Percentiles rank a stretch among this genome's conserved stretches.
These are phyloP conservation scores for Agrotis exclamationis DNA, from an alignment of 2,888 invertebrate genomes.

Conservation along the genomic window DNA sequence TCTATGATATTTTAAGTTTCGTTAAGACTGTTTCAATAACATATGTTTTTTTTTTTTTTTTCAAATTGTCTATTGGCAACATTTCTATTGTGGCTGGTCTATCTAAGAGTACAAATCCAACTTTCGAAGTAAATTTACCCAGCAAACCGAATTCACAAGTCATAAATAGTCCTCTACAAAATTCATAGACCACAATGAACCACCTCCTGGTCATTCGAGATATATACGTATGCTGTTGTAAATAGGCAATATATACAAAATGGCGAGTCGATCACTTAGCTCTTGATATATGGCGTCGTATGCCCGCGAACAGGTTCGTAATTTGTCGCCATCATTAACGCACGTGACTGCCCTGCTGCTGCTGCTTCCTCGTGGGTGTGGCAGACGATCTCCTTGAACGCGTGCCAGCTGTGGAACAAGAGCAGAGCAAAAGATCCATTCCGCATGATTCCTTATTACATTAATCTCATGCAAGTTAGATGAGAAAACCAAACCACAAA, in stretches of 20 bases:
- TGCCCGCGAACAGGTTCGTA: constrained; percentile 50
- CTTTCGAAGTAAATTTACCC: too few species aligned
- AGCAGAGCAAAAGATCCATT: constrained; percentile 28
- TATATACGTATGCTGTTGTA: constrained; percentile 2
- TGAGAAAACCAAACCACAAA: neutral
- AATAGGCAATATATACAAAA: constrained; percentile 33
- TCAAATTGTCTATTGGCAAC: too few species aligned
- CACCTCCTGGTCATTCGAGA: neutral
- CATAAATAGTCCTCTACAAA: neutral
- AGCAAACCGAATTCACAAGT: neutral
- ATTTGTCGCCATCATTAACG: constrained; percentile 63
- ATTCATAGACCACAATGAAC: neutral
- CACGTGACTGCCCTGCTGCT: constrained; percentile 59
- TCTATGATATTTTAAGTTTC: constrained; percentile 8
- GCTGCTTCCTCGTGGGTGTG: constrained; percentile 78
- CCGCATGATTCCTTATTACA: neutral
- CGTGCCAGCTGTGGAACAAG: constrained; percentile 43
- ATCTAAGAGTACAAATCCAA: neutral
- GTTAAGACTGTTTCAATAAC: constrained; percentile 24
- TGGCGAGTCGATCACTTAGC: constrained; percentile 52
- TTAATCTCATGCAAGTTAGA: neutral
- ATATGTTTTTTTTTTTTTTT: too few species aligned
- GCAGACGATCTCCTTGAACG: constrained; percentile 70
- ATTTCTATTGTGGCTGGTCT: too few species aligned
- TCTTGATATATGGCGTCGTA: constrained; percentile 48